Percentiles rank a stretch among this genome's conserved stretches.
These are phyloP conservation scores for Dolichallabes microphthalmus DNA, from an alignment of 2,113 vertebrate species.

Conservation along the genomic window DNA sequence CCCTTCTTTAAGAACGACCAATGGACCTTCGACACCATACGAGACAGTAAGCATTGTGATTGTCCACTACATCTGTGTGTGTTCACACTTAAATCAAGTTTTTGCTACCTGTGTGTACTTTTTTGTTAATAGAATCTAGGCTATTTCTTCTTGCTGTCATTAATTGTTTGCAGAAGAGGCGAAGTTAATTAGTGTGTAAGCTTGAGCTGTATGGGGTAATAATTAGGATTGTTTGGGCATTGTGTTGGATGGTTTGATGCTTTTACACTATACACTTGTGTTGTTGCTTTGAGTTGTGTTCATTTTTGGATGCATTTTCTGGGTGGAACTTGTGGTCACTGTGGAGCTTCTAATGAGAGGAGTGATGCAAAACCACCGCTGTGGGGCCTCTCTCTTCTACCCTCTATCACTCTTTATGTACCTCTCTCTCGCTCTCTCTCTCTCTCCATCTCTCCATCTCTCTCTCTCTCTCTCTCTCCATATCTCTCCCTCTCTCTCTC, in stretches of 20 bases:
- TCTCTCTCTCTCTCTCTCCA: conserved; percentile 47
- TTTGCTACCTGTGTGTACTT: not conserved
- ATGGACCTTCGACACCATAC: conserved; percentile 96
- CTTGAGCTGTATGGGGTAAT: not conserved
- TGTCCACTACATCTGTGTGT: not conserved
- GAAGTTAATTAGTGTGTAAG: not conserved
- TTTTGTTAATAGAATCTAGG: not conserved
- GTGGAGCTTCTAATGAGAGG: conserved; percentile 55
- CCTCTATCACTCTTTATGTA: conserved; percentile 21
- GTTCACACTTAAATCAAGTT: not conserved
- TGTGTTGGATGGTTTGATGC: not conserved
- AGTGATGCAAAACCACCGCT: conserved; percentile 46
- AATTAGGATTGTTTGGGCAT: not conserved
- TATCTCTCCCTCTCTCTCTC: not conserved
- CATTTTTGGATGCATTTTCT: conserved; percentile 6
- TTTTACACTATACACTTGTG: not conserved
- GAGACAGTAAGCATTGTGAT: conserved; percentile 84
- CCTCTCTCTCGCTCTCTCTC: not conserved
- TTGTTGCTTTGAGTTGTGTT: conserved; percentile 24
- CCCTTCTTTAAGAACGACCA: conserved; percentile 96
- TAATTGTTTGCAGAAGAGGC: not conserved
- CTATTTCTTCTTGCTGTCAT: no score
- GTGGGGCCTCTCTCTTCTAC: conserved; percentile 10
- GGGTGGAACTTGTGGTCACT: conserved; percentile 46
- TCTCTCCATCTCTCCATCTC: conserved; percentile 44